Evolutionary conservation across 2,888 invertebrate species (phyloP), one percentile per base, ranked within the genome.

Genomic region (Nymphalis polychloros): DNA sequence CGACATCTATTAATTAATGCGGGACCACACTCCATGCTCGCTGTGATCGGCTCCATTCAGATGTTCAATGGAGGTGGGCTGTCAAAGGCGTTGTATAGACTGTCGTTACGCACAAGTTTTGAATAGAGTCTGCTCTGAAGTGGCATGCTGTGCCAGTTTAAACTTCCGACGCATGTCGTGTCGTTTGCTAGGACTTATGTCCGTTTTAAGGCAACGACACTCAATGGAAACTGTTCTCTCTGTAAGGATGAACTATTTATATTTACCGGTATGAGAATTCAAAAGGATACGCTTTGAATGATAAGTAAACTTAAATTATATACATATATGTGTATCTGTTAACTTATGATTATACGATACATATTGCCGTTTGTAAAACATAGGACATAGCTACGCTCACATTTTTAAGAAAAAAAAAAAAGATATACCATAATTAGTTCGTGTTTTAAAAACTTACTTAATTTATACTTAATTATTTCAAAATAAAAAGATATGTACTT

Each of bases 81-180:
- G 87, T 89, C 90, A 90, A 90, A 89, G 52, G 84, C 81, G 77
- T 76, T 75, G 79, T 76, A 77, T 72, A 76, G 76, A 77, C 71
- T 76, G 75, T 75, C 75, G 78, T 81, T 82, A 88, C 87, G 87
- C 88, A 87, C 83, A 76, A 75, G 71, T 78, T 76, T 75, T 91
- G 89, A 90, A 91, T 91, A 86, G 88, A 83, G 90, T 89, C 89
- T 91, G 90, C 87, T 85, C 86, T 91, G 87, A 87, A 89, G 88
- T 85, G 73, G 70, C 69, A 72, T 69, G 72, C 68, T 73, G 71
- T 70, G 72, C 67, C 76, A 76, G 81, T 80, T 82, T 85, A 82
- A 81, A 82, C 83, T 86, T 87, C 85, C 86, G 84, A 87, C 85
- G 84, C 84, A 84, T 70, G 79, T 68, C 75, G 75, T 70, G 50